Percentiles rank a stretch among this genome's conserved stretches.
phyloP scores from a whole-genome alignment of 2,797 vertebrate genomes.

The Smutsia temminckii region DNA sequence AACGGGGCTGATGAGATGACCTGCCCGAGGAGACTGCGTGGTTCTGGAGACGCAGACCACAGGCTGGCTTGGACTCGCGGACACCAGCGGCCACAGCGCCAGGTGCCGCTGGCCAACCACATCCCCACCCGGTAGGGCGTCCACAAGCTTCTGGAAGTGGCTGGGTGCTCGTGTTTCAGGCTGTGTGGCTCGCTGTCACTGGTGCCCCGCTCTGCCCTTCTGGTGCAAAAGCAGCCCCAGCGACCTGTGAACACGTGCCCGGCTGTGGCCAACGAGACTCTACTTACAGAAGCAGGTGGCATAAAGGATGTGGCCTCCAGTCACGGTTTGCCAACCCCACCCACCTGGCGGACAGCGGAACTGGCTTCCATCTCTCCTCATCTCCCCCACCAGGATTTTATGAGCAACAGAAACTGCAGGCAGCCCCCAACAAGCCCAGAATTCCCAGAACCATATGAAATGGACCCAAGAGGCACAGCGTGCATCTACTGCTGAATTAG shows the following conservation, averaged over 20 bases:
- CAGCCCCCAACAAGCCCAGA: not conserved
- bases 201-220: too few relatives aligned
- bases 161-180: not conserved
- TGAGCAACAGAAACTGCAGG: not conserved
- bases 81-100: too few relatives aligned
- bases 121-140: too few relatives aligned
- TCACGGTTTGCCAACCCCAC: not conserved
- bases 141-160: not conserved
- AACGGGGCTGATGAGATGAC: too few relatives aligned
- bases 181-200: too few relatives aligned
- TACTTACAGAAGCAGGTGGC: not conserved
- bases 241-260: rapidly evolving
- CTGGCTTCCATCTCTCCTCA: not conserved
- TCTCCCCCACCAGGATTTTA: not conserved
- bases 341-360: too few relatives aligned
- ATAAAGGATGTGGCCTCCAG: not conserved
- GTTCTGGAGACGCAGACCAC: too few relatives aligned
- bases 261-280: not conserved
- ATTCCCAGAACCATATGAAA: not conserved
- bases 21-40: too few relatives aligned
- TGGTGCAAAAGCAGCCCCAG: not conserved
- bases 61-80: too few relatives aligned
- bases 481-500: too few relatives aligned
- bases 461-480: not conserved
- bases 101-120: too few relatives aligned